These are phyloP conservation scores for Tetramorium bicarinatum DNA, from an alignment of 2,888 invertebrate species.

Conservation along the genomic window DNA sequence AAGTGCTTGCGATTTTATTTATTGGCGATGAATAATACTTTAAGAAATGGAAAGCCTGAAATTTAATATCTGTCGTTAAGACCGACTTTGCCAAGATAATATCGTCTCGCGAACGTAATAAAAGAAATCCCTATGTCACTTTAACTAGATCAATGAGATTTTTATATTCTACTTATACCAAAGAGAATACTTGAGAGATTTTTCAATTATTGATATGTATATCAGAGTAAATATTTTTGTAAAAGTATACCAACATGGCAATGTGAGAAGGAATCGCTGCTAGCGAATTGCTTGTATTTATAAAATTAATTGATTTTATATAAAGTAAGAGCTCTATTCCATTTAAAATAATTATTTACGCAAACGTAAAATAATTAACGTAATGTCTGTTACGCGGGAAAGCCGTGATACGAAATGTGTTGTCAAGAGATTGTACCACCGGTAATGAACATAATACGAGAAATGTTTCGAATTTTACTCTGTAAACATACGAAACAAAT, in stretches of 20 bases:
- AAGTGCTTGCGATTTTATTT: conserved; percentile 19
- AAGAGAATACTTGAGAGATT: not conserved
- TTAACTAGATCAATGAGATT: not conserved
- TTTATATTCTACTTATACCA: not conserved
- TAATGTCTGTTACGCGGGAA: not conserved
- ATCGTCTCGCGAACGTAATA: not conserved
- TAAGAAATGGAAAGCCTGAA: not conserved
- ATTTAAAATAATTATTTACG: conserved; percentile 32
- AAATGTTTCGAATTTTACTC: conserved; percentile 42
- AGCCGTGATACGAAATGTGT: not conserved
- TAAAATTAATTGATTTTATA: not conserved
- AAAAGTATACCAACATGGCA: not conserved
- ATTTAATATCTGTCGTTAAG: conserved; percentile 7
- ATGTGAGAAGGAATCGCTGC: not conserved
- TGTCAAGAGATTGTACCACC: conserved; percentile 15
- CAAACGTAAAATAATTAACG: conserved; percentile 28
- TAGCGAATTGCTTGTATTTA: not conserved
- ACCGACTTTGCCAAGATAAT: not conserved
- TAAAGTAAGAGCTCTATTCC: not conserved
- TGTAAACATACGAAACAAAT: not conserved
- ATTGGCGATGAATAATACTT: not conserved
- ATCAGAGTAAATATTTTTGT: not conserved
- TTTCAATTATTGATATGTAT: not conserved
- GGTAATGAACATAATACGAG: conserved; percentile 38
- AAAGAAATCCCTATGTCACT: not conserved